Evolutionary conservation across 2,113 vertebrate genomes (phyloP).

Genomic region (Aix galericulata): DNA sequence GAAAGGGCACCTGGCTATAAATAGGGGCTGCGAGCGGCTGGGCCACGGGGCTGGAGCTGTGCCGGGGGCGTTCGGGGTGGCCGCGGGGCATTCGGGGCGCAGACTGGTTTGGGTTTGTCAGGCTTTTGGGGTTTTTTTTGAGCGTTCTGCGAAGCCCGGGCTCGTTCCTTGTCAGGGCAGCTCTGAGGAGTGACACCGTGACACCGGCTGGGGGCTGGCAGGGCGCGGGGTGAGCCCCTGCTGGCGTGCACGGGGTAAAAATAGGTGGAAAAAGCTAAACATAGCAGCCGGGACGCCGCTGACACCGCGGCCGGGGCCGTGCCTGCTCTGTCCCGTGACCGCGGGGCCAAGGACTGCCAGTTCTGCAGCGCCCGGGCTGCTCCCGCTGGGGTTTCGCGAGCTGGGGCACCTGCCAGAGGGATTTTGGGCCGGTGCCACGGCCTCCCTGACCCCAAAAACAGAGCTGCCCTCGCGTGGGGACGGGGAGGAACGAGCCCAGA

Average conservation of each 20-base stretch:
- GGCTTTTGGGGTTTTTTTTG: background rate
- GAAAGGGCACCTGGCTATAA: background rate
- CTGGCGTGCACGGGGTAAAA: rapidly evolving
- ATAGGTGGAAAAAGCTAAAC: background rate
- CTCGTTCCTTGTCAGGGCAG: background rate
- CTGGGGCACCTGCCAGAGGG: background rate
- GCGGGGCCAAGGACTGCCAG: background rate
- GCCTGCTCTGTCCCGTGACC: rapidly evolving
- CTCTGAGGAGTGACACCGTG: rapidly evolving
- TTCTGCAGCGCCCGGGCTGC: background rate
- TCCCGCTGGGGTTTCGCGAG: background rate
- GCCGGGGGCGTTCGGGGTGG: background rate
- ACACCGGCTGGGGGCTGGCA: background rate
- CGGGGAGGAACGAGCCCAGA: rapidly evolving
- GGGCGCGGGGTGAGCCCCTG: rapidly evolving
- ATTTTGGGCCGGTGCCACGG: rapidly evolving
- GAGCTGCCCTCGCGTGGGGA: background rate
- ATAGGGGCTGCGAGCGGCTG: background rate
- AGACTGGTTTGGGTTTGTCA: background rate
- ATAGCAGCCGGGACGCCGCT: background rate
- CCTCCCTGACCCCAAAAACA: rapidly evolving
- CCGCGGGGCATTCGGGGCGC: rapidly evolving
- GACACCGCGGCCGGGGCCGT: background rate
- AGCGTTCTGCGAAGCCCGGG: background rate
- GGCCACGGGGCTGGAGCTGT: background rate